Evolutionary conservation across 2,113 vertebrate genomes (phyloP).

Genomic region (Engraulis encrasicolus): DNA sequence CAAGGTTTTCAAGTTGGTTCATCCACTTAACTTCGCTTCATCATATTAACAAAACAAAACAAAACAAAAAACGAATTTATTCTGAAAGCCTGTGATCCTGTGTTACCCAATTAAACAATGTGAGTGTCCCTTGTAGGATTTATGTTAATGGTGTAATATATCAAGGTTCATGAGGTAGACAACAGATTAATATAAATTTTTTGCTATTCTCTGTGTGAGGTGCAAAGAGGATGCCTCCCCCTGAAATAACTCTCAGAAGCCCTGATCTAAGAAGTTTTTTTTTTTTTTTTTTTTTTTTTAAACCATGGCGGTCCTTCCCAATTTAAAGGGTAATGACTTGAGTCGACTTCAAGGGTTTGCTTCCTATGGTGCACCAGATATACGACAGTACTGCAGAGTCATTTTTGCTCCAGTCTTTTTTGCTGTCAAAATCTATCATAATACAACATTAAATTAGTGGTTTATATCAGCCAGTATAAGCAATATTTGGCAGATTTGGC

Average conservation of each 20-base stretch:
- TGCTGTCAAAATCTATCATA: too few relatives aligned
- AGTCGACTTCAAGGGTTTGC: background rate
- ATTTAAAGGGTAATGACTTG: constrained; percentile 7
- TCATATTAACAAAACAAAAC: background rate
- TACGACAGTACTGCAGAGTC: background rate
- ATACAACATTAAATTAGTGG: too few relatives aligned
- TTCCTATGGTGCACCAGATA: background rate
- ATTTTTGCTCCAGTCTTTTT: too few relatives aligned
- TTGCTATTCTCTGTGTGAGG: background rate
- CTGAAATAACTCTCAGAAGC: background rate
- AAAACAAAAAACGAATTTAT: background rate
- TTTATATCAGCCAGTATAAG: too few relatives aligned
- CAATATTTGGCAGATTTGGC: too few relatives aligned
- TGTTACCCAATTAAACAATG: background rate
- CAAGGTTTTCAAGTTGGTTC: background rate
- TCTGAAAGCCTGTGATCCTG: background rate
- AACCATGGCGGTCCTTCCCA: background rate
- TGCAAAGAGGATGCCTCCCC: background rate
- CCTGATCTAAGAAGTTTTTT: background rate
- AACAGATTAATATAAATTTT: background rate
- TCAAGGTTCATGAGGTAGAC: background rate
- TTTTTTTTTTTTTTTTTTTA: background rate
- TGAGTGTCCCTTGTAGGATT: background rate
- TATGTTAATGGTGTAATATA: constrained; percentile 4
- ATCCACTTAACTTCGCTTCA: background rate